phyloP scores from a whole-genome alignment of 2,888 invertebrate species.

The Harmothoe impar region DNA sequence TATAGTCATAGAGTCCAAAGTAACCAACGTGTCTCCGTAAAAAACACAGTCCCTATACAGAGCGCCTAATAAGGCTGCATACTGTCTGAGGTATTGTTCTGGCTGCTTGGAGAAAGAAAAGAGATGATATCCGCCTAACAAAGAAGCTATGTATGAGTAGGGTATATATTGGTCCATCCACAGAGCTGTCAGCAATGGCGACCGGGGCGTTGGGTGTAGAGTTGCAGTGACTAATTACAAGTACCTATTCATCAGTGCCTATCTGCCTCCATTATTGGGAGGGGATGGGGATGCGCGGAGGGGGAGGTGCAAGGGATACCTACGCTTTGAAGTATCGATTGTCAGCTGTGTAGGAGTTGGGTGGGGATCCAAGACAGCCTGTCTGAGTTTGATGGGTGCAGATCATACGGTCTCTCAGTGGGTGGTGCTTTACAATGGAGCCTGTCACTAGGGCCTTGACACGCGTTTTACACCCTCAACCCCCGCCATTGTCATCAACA shows the following conservation, averaged over 20 bases:
- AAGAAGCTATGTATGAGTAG: background rate
- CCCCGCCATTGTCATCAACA: conserved; percentile 26
- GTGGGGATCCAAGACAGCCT: background rate
- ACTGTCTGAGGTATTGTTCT: background rate
- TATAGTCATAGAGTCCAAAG: no score
- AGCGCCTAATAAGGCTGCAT: no score
- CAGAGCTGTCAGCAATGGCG: background rate
- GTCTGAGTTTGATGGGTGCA: background rate
- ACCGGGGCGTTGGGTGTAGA: background rate
- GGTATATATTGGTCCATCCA: background rate
- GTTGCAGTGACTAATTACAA: conserved; percentile 44
- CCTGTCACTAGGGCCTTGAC: background rate
- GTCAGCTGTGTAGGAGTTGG: background rate
- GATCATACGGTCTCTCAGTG: background rate
- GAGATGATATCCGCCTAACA: background rate
- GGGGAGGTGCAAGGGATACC: background rate
- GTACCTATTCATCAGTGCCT: conserved; percentile 1
- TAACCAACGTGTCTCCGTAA: no score
- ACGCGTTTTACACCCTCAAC: conserved; percentile 51
- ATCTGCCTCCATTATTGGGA: conserved; percentile 4
- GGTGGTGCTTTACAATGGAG: conserved; percentile 12
- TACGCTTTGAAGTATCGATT: conserved; percentile 28
- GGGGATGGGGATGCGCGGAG: background rate
- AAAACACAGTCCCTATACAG: no score
- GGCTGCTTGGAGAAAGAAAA: background rate